A percentile compares a stretch with the other conserved stretches of the same genome.
Conservation (phyloP, 1,140 invertebrate genomes). For the Phortica variegata region DNA sequence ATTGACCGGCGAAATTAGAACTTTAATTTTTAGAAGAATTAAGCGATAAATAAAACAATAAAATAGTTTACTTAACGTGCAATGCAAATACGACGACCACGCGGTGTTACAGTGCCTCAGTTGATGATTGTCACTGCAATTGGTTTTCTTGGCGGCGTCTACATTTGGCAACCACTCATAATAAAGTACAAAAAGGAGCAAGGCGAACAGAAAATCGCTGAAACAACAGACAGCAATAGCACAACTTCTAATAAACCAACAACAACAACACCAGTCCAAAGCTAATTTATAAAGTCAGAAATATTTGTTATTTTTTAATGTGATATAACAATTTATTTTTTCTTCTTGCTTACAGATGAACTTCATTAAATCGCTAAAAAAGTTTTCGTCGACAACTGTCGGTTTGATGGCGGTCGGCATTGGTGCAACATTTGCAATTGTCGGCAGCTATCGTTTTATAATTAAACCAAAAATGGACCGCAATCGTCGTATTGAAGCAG, state of each 20-base stretch:
- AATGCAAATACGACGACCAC: constrained; percentile 57
- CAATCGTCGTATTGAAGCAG: constrained; percentile 36
- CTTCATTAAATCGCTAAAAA: constrained; percentile 48
- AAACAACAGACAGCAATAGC: constrained; percentile 2
- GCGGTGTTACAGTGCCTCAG: constrained; percentile 48
- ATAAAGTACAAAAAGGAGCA: constrained; percentile 37
- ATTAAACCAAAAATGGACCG: constrained; percentile 34
- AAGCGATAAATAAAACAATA: no score
- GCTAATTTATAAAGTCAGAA: not conserved
- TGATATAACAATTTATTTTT: constrained; percentile 16
- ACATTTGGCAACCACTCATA: constrained; percentile 56
- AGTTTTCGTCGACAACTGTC: constrained; percentile 40
- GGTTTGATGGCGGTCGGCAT: constrained; percentile 52
- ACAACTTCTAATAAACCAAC: not conserved
- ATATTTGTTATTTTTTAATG: not conserved
- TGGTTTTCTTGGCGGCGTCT: constrained; percentile 51
- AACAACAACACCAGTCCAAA: constrained; percentile 24
- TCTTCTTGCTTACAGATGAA: constrained; percentile 52
- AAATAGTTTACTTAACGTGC: constrained; percentile 9
- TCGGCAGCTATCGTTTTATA: constrained; percentile 33
- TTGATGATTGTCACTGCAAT: constrained; percentile 55
- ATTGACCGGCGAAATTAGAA: no score
- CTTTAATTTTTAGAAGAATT: no score
- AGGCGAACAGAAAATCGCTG: constrained; percentile 8
- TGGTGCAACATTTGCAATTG: constrained; percentile 32